Evolutionary conservation across 2,888 invertebrate genomes (phyloP).

Genomic region (Yponomeuta sedellus): DNA sequence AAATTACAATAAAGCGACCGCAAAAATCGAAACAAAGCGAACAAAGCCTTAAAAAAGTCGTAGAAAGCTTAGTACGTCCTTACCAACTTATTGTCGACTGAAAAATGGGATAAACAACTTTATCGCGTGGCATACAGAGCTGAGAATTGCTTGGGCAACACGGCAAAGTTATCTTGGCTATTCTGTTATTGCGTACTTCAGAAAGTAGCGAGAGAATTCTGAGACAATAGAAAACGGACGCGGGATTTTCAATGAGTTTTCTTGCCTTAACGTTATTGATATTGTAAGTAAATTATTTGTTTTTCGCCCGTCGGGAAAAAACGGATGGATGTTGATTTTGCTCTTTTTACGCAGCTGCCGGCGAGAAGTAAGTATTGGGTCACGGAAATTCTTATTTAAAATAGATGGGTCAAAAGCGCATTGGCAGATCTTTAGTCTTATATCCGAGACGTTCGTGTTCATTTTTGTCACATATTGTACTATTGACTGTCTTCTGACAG

Average conservation of each 20-base stretch:
- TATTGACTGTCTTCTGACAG: too few species aligned
- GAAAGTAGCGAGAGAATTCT: constrained; percentile 2
- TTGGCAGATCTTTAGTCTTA: too few species aligned
- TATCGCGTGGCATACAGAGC: not conserved
- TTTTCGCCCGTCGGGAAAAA: not conserved
- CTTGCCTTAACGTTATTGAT: constrained; percentile 7
- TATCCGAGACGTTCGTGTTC: too few species aligned
- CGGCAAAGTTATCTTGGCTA: not conserved
- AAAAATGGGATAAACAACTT: not conserved
- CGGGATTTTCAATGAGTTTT: not conserved
- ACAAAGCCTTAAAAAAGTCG: constrained; percentile 35
- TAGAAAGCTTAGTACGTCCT: constrained; percentile 3
- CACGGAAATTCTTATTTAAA: not conserved
- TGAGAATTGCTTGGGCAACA: not conserved
- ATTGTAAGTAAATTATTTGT: constrained; percentile 11
- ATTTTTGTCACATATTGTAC: too few species aligned
- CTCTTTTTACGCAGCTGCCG: not conserved
- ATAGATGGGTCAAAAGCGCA: too few species aligned
- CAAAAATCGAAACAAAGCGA: constrained; percentile 51
- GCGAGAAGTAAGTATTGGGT: not conserved
- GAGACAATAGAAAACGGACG: constrained; percentile 5
- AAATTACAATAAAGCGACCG: constrained; percentile 44
- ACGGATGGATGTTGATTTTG: not conserved
- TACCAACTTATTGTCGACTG: constrained; percentile 4
- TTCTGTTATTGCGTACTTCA: not conserved